A percentile compares a stretch with the other conserved stretches of the same genome.
These are phyloP conservation scores for Coryphaenoides rupestris DNA, from an alignment of 2,113 vertebrate genomes.

Conservation along the genomic window DNA sequence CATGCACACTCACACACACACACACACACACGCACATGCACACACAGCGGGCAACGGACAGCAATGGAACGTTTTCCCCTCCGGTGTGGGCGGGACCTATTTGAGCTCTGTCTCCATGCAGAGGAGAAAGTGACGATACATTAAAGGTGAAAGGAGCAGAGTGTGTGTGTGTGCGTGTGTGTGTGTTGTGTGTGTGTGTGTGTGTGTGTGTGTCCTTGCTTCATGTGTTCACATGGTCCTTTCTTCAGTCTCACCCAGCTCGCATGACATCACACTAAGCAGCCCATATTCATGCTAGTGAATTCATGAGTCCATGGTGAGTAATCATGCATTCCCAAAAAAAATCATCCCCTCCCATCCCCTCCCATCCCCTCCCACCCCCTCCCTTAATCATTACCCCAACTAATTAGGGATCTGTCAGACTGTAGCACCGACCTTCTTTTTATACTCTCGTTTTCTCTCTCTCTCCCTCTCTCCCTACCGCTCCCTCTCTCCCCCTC, in stretches of 20 bases:
- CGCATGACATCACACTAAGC: background rate
- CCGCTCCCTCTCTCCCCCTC: background rate
- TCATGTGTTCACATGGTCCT: background rate
- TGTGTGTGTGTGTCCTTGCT: slow-evolving; percentile 4
- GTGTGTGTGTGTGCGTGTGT: no score
- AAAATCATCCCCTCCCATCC: no score
- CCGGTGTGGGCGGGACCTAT: no score
- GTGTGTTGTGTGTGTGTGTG: no score
- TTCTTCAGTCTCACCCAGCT: background rate
- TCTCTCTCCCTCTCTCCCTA: background rate
- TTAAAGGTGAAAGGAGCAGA: no score
- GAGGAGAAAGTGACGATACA: no score
- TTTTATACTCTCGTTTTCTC: background rate
- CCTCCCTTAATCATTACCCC: slow-evolving; percentile 27
- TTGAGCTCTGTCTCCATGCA: no score
- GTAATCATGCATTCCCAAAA: background rate
- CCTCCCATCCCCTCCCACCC: background rate
- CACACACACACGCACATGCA: no score
- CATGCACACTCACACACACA: no score
- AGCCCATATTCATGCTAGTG: background rate
- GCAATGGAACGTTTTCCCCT: no score
- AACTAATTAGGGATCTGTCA: slow-evolving; percentile 49
- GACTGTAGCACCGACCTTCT: background rate
- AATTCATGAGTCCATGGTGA: background rate
- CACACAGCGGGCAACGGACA: no score